Evolutionary conservation across 2,113 vertebrate genomes (phyloP).

Genomic region (Echinops telfairi): DNA sequence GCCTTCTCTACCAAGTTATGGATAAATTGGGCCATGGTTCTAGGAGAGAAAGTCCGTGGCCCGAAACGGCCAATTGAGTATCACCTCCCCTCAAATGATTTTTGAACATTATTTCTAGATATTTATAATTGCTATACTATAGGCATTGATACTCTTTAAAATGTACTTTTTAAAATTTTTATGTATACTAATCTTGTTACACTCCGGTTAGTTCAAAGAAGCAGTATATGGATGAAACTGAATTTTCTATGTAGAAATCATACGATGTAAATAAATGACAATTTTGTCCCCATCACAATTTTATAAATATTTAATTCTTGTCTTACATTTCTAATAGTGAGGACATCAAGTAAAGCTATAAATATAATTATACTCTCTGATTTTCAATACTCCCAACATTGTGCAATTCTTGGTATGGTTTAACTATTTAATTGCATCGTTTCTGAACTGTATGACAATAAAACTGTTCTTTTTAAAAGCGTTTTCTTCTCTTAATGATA

Average conservation of each 20-base stretch:
- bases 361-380: conserved; percentile 34
- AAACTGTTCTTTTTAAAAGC: no score
- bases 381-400: conserved; percentile 18
- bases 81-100: neutral
- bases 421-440: no score
- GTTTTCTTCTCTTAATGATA: neutral
- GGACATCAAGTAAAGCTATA: neutral
- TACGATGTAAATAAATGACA: neutral
- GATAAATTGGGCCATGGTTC: no score
- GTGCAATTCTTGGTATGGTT: neutral
- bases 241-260: neutral
- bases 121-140: neutral
- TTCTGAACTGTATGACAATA: no score
- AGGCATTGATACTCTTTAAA: neutral
- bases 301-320: neutral
- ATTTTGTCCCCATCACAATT: neutral
- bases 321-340: neutral
- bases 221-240: neutral
- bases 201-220: conserved; percentile 1
- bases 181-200: neutral
- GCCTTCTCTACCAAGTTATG: no score
- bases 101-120: conserved; percentile 35
- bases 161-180: neutral
- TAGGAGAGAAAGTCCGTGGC: no score
- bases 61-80: no score